Percentiles rank a stretch among this genome's conserved stretches.
Conservation (phyloP, 2,113 vertebrate genomes). For the Scytalopus superciliaris region DNA sequence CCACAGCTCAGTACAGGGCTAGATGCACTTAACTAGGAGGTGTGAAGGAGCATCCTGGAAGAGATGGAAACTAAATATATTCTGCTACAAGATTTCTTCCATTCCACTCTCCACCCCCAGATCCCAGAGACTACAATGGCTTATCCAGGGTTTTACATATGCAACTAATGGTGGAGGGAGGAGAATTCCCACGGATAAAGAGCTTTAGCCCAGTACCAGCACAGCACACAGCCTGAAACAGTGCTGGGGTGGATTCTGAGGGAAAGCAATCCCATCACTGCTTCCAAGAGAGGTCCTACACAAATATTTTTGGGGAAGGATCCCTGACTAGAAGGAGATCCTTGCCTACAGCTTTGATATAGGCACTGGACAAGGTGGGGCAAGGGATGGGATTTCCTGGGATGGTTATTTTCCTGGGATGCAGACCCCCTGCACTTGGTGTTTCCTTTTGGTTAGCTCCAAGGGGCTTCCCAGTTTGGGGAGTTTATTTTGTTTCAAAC, state of each 20-base stretch:
- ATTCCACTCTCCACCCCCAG: constrained; percentile 54
- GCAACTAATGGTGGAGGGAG: constrained; percentile 38
- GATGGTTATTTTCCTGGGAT: no score
- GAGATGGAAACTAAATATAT: constrained; percentile 60
- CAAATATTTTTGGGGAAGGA: neutral
- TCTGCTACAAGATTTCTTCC: constrained; percentile 57
- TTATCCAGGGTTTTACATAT: constrained; percentile 40
- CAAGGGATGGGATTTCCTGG: neutral
- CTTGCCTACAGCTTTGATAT: neutral
- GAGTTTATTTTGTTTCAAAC: neutral
- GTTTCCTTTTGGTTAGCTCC: neutral
- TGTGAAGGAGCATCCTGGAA: constrained; percentile 62
- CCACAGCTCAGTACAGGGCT: neutral
- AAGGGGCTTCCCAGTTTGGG: neutral
- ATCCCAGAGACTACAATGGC: constrained; percentile 50
- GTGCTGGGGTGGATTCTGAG: constrained; percentile 9
- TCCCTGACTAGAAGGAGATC: neutral
- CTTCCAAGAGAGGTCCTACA: neutral
- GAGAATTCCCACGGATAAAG: constrained; percentile 39
- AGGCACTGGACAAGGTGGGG: neutral
- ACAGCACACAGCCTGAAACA: neutral
- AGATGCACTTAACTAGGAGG: constrained; percentile 34
- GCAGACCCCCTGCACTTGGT: neutral
- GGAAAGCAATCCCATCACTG: neutral
- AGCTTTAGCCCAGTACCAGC: constrained; percentile 13